A percentile compares a stretch with the other conserved stretches of the same genome.
phyloP scores from a whole-genome alignment of 2,888 invertebrate genomes.

The Chrysolina haemoptera region DNA sequence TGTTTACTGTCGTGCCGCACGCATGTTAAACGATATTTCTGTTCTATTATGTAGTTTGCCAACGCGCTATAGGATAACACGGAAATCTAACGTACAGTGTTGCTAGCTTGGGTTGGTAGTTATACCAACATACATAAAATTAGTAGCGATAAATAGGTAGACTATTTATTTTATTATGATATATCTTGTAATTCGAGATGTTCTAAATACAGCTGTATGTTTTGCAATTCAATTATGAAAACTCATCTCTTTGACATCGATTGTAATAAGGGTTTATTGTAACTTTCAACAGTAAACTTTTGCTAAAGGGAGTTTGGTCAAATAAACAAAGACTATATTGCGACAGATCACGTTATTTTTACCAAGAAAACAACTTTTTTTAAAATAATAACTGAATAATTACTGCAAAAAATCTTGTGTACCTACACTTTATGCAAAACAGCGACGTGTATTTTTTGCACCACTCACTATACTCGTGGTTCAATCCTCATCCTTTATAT shows the following conservation, averaged over 20 bases:
- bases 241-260: slow-evolving; percentile 6
- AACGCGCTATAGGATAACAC: neutral
- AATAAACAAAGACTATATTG: neutral
- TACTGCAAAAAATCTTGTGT: neutral
- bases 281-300: slow-evolving; percentile 13
- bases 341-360: neutral
- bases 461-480: no score
- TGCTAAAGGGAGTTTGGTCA: neutral
- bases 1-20: no score
- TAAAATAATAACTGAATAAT: neutral
- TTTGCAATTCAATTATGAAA: slow-evolving; percentile 14
- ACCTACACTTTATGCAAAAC: neutral
- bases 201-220: neutral
- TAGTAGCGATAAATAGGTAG: slow-evolving; percentile 8
- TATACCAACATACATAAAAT: slow-evolving; percentile 17
- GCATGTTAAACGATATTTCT: no score
- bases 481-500: no score
- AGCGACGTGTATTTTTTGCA: no score
- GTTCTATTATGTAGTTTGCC: slow-evolving; percentile 8
- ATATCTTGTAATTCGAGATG: slow-evolving; percentile 15
- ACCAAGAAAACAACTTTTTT: neutral
- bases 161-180: slow-evolving; percentile 20
- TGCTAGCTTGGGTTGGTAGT: slow-evolving; percentile 6
- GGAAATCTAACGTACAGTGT: no score
- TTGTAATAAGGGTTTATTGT: slow-evolving; percentile 3